These are phyloP conservation scores for Melanargia galathea DNA, from an alignment of 2,888 invertebrate genomes.

Conservation along the genomic window DNA sequence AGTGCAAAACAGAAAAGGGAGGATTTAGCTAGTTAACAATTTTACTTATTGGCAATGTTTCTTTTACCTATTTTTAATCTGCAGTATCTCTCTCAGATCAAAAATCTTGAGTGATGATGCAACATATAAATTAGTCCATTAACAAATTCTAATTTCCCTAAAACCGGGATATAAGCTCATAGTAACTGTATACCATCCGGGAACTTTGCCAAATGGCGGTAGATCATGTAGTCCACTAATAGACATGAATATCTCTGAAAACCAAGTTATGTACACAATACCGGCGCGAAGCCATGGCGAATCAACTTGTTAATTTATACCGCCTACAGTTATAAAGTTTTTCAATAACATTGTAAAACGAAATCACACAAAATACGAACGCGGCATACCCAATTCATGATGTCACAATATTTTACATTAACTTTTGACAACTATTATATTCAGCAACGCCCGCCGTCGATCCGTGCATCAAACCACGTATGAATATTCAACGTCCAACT, in stretches of 20 bases:
- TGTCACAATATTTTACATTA: constrained; percentile 38
- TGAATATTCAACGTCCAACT: constrained; percentile 47
- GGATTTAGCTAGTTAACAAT: too few species aligned
- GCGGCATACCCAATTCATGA: constrained; percentile 44
- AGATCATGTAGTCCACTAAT: too few species aligned
- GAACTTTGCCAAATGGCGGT: constrained; percentile 38
- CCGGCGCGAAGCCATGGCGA: too few species aligned
- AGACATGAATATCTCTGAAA: too few species aligned
- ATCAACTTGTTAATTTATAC: too few species aligned
- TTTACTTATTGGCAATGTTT: neutral
- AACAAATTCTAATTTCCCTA: constrained; percentile 30
- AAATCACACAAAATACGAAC: constrained; percentile 16
- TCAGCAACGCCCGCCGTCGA: constrained; percentile 38
- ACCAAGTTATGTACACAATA: too few species aligned
- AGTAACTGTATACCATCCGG: constrained; percentile 36
- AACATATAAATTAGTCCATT: constrained; percentile 31
- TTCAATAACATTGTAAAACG: neutral
- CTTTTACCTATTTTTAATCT: neutral
- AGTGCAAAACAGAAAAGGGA: neutral
- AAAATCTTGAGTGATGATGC: constrained; percentile 25
- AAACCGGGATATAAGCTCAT: constrained; percentile 27
- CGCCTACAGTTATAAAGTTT: neutral
- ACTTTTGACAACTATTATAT: constrained; percentile 41
- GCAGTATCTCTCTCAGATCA: neutral
- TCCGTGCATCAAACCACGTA: constrained; percentile 42